Percentiles rank a stretch among this genome's conserved stretches.
phyloP scores from a whole-genome alignment of 2,113 vertebrate genomes.

The Lynx canadensis region DNA sequence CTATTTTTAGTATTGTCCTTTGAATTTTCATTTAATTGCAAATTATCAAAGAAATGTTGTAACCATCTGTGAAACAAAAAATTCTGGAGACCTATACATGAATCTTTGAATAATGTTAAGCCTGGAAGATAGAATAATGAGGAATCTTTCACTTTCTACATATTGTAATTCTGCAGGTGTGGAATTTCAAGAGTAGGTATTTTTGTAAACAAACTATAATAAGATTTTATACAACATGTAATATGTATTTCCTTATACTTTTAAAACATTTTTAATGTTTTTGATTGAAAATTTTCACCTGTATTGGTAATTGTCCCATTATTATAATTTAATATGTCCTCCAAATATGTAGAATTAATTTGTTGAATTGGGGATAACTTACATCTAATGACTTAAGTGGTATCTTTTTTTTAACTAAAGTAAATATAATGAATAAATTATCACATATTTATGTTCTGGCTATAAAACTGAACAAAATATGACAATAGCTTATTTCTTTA shows the following conservation, averaged over 20 bases:
- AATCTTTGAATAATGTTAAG: not conserved
- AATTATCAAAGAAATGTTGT: not conserved
- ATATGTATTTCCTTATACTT: not conserved
- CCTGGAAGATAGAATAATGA: not conserved
- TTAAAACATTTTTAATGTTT: not conserved
- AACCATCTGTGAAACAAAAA: not conserved
- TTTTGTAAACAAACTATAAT: not conserved
- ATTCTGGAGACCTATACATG: not conserved
- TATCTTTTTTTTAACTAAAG: not conserved
- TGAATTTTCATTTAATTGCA: not conserved
- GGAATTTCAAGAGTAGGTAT: not conserved
- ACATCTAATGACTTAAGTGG: not conserved
- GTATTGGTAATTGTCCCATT: not conserved
- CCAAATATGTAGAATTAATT: not conserved
- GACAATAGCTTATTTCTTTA: not conserved
- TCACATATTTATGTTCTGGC: not conserved
- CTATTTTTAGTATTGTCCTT: not conserved
- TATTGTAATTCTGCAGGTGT: not conserved
- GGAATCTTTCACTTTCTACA: not conserved
- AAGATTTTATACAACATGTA: not conserved
- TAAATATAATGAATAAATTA: not conserved
- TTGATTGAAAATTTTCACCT: not conserved
- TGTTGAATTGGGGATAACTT: not conserved
- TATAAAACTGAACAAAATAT: not conserved
- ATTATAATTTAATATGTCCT: not conserved